A percentile compares a stretch with the other conserved stretches of the same genome.
These are phyloP conservation scores for Eonycteris spelaea DNA, from an alignment of 2,113 vertebrate species.

Conservation along the genomic window DNA sequence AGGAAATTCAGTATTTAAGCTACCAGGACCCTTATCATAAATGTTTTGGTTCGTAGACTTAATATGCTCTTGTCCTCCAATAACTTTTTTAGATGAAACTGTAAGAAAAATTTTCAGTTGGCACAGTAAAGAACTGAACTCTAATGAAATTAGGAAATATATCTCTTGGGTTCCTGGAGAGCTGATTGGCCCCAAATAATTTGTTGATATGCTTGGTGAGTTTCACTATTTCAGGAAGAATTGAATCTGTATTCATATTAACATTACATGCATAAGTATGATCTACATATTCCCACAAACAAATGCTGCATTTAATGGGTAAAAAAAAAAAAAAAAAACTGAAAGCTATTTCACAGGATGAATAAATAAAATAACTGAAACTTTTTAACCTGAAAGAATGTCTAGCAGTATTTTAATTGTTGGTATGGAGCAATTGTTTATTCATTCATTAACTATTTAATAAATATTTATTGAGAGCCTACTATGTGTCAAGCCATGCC, in stretches of 20 bases:
- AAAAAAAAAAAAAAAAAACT: not conserved
- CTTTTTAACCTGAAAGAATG: not conserved
- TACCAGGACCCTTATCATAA: not conserved
- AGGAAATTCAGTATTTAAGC: slow-evolving; percentile 27
- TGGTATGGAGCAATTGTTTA: not conserved
- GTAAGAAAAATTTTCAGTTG: not conserved
- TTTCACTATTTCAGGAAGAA: not conserved
- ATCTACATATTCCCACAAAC: not conserved
- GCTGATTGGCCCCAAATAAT: not conserved
- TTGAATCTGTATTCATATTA: not conserved
- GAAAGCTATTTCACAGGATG: not conserved
- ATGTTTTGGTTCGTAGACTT: not conserved
- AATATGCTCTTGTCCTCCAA: not conserved
- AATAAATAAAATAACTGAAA: slow-evolving; percentile 1
- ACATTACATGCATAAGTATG: not conserved
- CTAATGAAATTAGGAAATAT: not conserved
- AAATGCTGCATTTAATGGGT: not conserved
- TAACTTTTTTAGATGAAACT: not conserved
- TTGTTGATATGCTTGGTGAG: not conserved
- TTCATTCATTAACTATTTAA: not conserved
- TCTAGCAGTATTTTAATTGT: not conserved
- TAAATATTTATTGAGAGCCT: not conserved
- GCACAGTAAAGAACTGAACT: not conserved
- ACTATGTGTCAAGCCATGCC: not conserved
- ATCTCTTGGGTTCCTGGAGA: not conserved